Conservation (phyloP, 2,888 invertebrate species). For the Xestoiulus laeticollis region DNA sequence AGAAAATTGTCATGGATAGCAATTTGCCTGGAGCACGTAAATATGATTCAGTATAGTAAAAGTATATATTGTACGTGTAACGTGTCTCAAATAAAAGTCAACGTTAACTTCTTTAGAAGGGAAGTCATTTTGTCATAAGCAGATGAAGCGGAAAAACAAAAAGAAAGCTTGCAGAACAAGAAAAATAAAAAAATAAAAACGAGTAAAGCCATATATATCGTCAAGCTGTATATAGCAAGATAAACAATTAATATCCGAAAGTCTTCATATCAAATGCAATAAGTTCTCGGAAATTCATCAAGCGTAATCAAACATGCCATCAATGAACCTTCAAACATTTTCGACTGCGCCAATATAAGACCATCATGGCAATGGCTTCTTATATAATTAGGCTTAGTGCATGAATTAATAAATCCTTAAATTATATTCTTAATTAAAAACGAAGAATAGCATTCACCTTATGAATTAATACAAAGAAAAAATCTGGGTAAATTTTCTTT, state of each 20-base stretch:
- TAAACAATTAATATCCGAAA: not conserved
- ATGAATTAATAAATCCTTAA: not conserved
- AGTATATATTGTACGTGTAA: not conserved
- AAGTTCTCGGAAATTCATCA: not conserved
- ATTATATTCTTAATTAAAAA: not conserved
- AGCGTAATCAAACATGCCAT: slow-evolving; percentile 27
- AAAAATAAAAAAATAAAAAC: not conserved
- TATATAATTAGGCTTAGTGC: not conserved
- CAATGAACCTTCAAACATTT: not conserved
- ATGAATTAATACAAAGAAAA: not conserved
- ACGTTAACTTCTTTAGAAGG: not conserved
- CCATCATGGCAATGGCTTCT: not conserved
- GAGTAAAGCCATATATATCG: slow-evolving; percentile 27
- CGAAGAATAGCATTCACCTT: not conserved
- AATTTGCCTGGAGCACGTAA: not conserved
- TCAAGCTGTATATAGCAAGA: slow-evolving; percentile 24
- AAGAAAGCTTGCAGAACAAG: not conserved
- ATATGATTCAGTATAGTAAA: not conserved
- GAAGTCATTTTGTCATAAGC: not conserved
- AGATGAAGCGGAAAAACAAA: slow-evolving; percentile 6
- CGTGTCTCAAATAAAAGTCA: not conserved
- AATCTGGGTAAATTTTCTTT: not conserved
- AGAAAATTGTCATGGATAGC: not conserved
- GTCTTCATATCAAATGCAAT: slow-evolving; percentile 24
- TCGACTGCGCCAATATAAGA: not conserved